Percentiles rank a stretch among this genome's conserved stretches.
These are phyloP conservation scores for Bryconaethiops microstoma DNA, from an alignment of 2,797 vertebrate genomes.

Conservation along the genomic window DNA sequence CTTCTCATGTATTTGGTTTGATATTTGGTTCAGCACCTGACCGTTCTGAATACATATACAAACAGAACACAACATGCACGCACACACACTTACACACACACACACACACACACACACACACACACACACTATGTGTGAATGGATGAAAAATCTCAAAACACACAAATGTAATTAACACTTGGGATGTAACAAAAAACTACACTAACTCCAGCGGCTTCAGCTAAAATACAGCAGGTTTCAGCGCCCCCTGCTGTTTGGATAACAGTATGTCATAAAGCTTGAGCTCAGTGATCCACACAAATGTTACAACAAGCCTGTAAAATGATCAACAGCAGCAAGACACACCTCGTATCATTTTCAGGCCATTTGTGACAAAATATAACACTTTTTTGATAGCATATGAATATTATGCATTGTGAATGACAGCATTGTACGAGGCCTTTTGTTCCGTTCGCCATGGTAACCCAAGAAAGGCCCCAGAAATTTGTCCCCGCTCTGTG, in stretches of 20 bases:
- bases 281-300: too few relatives aligned
- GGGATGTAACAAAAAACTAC: neutral
- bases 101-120: neutral
- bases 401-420: neutral
- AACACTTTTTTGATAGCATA: constrained; percentile 3
- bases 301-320: too few relatives aligned
- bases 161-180: neutral
- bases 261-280: too few relatives aligned
- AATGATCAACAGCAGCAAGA: too few relatives aligned
- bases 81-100: too few relatives aligned
- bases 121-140: too few relatives aligned
- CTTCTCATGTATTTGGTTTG: neutral
- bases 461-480: constrained; percentile 34
- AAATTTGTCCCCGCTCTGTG: constrained; percentile 1
- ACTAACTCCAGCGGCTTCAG: too few relatives aligned
- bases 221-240: neutral
- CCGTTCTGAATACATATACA: neutral
- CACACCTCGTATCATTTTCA: neutral
- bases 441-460: constrained; percentile 35
- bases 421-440: neutral
- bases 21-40: neutral
- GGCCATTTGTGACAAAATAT: too few relatives aligned
- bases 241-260: neutral
- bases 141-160: too few relatives aligned
- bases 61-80: neutral